Conservation (phyloP, 2,797 vertebrate species). For the Phrynocephalus vlangalii region DNA sequence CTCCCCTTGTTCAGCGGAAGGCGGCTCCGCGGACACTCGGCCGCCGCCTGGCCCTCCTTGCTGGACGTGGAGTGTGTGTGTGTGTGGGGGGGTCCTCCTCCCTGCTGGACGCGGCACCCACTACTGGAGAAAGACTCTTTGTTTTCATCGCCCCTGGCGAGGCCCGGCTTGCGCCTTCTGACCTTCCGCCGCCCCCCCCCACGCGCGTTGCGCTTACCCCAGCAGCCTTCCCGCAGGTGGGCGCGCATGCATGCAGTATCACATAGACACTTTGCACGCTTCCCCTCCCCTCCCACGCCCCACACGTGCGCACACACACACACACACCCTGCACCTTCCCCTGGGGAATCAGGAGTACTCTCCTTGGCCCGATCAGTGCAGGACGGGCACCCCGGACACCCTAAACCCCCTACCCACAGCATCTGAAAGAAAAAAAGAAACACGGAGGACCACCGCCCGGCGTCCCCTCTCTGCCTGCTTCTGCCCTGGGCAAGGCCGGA, state of each 20-base stretch:
- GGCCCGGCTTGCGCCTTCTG: not conserved
- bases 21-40: not conserved
- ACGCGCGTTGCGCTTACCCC: no score
- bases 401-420: not conserved
- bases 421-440: no score
- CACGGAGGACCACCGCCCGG: not conserved
- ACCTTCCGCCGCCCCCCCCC: not conserved
- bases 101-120: no score
- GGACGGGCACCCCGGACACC: not conserved
- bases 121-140: not conserved
- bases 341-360: conserved; percentile 1
- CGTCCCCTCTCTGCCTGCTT: not conserved
- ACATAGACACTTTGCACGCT: not conserved
- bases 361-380: not conserved
- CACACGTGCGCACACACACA: accelerated
- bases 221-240: accelerated
- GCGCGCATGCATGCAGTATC: not conserved
- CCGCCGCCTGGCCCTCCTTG: not conserved
- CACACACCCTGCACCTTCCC: not conserved
- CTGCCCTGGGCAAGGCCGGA: no score
- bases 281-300: not conserved
- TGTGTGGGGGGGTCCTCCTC: no score
- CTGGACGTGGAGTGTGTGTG: no score
- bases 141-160: not conserved
- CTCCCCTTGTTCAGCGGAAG: not conserved